Conservation (phyloP, 1,140 invertebrate genomes). For the Panagrolaimus sp. region DNA sequence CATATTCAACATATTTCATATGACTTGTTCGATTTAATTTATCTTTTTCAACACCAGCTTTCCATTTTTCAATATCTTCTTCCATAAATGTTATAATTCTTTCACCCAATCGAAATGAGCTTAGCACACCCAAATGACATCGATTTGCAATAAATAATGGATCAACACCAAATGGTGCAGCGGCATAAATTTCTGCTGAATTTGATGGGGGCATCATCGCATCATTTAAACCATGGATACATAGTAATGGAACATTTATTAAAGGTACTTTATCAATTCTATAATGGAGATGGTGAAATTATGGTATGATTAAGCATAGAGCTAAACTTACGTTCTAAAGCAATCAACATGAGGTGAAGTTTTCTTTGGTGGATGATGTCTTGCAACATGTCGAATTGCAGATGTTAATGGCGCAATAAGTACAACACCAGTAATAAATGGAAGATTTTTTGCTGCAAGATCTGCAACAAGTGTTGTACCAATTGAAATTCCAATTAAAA, state of each 20-base stretch:
- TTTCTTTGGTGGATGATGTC: neutral
- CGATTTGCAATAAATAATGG: neutral
- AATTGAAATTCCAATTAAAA: neutral
- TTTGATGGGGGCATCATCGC: neutral
- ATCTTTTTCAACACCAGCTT: no score
- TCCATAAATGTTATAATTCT: neutral
- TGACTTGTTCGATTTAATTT: no score
- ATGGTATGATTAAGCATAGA: neutral
- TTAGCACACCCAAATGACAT: neutral
- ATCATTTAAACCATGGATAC: neutral
- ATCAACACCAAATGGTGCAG: neutral
- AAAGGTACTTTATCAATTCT: neutral
- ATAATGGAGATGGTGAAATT: neutral
- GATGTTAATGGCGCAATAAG: slow-evolving; percentile 29
- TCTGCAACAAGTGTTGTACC: slow-evolving; percentile 23
- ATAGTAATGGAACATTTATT: neutral
- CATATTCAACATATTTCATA: no score
- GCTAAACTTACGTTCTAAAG: neutral
- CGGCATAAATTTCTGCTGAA: neutral
- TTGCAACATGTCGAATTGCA: slow-evolving; percentile 13
- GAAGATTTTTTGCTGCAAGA: slow-evolving; percentile 15
- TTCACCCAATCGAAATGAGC: neutral
- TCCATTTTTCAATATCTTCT: neutral
- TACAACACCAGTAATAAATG: slow-evolving; percentile 17
- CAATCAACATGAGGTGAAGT: neutral